Base-by-base conservation (phyloP, 2,888 invertebrate species). In the Spicauda simplicius region DNA sequence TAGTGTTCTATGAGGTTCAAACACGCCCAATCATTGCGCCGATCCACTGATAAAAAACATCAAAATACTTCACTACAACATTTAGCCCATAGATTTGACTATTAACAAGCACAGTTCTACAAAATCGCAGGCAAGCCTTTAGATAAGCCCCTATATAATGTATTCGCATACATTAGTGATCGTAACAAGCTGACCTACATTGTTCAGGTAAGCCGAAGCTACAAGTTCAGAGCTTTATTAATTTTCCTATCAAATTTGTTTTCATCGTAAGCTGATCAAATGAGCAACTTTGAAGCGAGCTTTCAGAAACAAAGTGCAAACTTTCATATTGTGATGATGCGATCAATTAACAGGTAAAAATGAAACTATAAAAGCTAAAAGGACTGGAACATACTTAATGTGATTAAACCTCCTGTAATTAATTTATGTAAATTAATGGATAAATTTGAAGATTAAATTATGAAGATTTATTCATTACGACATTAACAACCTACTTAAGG, bases 151-250 rank as follows among this genome's bases (percentile, higher is more conserved):
- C 20, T 18, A 41, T 54, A 62, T 53, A 54, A 54, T 45, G 45
- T 56, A 48, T 62, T 55, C 45, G 48, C 63, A 64, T 64, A 18
- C 37, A 64, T 33, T 20, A 64, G 50, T 57, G 14, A 57, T 20
- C 20, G 50, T 50, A 33, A 57, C 45, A 64, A 37, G 19, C 37
- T 57, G 57, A 52, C 64, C 64, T 52, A 57, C 30, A 57, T 64
- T 19, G 25, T 55, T 20, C 62, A 50, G 16, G 45, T 45, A 19
- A 57, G 48, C 64, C 33, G 30, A 37, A 52, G 54, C 57, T 57
- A 25, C 30, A 64, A 56, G 48, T 56, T 58, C 48, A 48, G 19
- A 16, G 48, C 58, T 59, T 59, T 33, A 56, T 56, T 50, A 56
- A 20, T 59, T 25, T 25, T 50, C 20, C n/a, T 20, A 52, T 33